A percentile compares a stretch with the other conserved stretches of the same genome.
phyloP scores from a whole-genome alignment of 2,113 vertebrate genomes.

The Sarotherodon lohbergeri region DNA sequence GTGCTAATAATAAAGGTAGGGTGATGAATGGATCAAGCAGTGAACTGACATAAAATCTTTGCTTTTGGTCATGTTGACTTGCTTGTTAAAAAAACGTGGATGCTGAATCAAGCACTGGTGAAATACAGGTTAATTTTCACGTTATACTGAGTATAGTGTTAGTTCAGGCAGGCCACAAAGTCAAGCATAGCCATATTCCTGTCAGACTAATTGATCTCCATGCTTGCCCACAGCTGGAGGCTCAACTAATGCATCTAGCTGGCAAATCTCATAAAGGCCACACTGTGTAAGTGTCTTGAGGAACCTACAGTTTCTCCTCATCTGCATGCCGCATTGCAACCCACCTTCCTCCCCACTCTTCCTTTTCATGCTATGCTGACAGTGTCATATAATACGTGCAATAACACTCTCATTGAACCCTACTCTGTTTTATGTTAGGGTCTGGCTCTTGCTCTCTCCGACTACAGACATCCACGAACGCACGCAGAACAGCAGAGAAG shows the following conservation, averaged over 20 bases:
- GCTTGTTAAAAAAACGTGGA: not conserved
- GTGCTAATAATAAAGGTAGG: not conserved
- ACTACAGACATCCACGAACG: not conserved
- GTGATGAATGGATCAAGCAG: not conserved
- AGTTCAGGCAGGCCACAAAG: not conserved
- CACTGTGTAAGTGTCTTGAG: not conserved
- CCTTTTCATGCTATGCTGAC: not conserved
- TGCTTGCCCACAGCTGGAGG: not conserved
- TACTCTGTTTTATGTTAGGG: not conserved
- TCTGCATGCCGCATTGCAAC: not conserved
- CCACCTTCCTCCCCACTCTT: not conserved
- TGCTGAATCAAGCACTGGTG: not conserved
- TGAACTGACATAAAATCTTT: not conserved
- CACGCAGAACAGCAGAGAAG: not conserved
- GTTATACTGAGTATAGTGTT: not conserved
- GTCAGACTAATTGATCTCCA: not conserved
- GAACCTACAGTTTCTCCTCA: not conserved
- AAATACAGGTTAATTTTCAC: not conserved
- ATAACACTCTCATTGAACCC: not conserved
- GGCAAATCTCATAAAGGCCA: not conserved
- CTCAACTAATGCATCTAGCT: not conserved
- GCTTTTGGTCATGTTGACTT: not conserved
- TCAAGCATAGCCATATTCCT: not conserved
- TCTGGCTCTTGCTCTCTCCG: not conserved
- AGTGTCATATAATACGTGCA: fast-evolving